Evolutionary conservation across 2,797 vertebrate genomes (phyloP).

Genomic region (Karalla daura): DNA sequence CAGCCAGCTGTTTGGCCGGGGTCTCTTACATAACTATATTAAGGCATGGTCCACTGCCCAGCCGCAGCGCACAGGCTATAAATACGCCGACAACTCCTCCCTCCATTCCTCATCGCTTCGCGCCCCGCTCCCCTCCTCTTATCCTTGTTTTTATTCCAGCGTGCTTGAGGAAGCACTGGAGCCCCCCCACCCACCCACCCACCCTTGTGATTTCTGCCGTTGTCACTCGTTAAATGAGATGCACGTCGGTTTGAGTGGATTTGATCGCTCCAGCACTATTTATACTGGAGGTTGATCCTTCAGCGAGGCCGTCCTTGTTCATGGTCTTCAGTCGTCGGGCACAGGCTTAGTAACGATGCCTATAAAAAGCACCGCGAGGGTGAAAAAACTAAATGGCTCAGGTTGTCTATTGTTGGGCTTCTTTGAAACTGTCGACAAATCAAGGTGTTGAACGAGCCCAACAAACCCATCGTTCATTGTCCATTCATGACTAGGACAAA

Average conservation of each 20-base stretch:
- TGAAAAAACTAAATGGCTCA: too few species aligned
- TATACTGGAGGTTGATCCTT: constrained; percentile 52
- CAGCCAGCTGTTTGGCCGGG: constrained; percentile 69
- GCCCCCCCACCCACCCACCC: too few species aligned
- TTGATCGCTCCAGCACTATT: constrained; percentile 56
- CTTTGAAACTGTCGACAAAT: too few species aligned
- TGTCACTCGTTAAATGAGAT: constrained; percentile 48
- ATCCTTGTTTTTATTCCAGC: constrained; percentile 54
- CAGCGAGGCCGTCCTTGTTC: constrained; percentile 26
- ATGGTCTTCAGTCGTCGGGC: constrained; percentile 6
- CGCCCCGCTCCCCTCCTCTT: constrained; percentile 36
- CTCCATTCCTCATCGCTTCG: constrained; percentile 29
- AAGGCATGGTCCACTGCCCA: constrained; percentile 69
- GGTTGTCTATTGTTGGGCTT: too few species aligned
- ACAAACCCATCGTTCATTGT: too few species aligned
- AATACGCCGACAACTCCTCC: constrained; percentile 65
- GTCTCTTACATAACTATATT: constrained; percentile 82
- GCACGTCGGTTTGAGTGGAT: constrained; percentile 51
- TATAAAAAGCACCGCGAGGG: not conserved
- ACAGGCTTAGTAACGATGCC: not conserved
- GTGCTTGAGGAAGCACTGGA: constrained; percentile 38
- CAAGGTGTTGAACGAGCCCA: too few species aligned
- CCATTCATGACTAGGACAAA: not conserved
- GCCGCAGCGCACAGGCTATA: constrained; percentile 68
- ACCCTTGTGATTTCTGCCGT: constrained; percentile 32